These are phyloP conservation scores for Micropoecilia bifurca DNA, from an alignment of 2,797 vertebrate genomes.

Conservation along the genomic window DNA sequence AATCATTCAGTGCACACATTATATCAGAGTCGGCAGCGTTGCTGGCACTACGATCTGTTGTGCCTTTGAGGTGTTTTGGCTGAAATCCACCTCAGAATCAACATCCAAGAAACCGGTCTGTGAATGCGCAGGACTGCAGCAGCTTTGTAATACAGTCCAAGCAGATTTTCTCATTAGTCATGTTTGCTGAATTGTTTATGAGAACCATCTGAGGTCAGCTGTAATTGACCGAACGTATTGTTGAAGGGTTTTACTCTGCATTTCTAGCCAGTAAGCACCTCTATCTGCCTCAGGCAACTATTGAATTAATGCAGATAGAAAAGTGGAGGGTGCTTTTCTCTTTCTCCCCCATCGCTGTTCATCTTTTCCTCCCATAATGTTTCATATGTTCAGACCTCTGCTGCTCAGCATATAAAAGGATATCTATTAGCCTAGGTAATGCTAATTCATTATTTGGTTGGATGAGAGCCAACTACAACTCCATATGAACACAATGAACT, in stretches of 20 bases:
- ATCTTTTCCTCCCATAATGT: constrained; percentile 35
- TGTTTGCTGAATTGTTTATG: constrained; percentile 69
- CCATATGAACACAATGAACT: neutral
- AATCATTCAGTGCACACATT: constrained; percentile 54
- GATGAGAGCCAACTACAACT: neutral
- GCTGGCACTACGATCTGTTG: constrained; percentile 62
- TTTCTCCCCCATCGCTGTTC: constrained; percentile 21
- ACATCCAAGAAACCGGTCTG: constrained; percentile 68
- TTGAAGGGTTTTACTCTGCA: constrained; percentile 49
- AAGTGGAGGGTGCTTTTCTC: constrained; percentile 54
- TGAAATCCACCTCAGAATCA: constrained; percentile 69
- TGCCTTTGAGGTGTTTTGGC: constrained; percentile 68
- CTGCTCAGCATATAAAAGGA: neutral
- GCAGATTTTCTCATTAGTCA: constrained; percentile 66
- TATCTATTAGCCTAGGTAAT: neutral
- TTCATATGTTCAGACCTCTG: constrained; percentile 48
- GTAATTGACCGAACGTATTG: constrained; percentile 52
- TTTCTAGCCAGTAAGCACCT: constrained; percentile 57
- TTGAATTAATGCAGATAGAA: constrained; percentile 60
- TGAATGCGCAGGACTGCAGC: constrained; percentile 58
- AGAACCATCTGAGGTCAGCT: constrained; percentile 56
- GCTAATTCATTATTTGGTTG: neutral
- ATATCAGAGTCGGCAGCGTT: constrained; percentile 64
- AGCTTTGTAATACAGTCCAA: constrained; percentile 46
- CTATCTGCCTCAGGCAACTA: constrained; percentile 36